Evolutionary conservation across 2,888 invertebrate genomes (phyloP).

Genomic region (Neoaliturus tenellus): DNA sequence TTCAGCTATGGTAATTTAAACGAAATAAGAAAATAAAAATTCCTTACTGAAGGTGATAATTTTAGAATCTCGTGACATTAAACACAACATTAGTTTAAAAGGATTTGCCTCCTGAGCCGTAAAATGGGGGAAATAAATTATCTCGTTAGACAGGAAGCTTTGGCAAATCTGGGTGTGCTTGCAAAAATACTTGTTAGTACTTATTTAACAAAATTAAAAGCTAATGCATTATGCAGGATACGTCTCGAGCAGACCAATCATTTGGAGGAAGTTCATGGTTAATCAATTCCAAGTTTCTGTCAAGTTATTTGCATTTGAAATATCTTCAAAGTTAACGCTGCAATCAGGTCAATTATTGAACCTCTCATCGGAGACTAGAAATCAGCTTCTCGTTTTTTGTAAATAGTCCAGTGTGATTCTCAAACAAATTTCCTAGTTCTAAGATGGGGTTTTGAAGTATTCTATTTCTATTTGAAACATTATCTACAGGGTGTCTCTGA

Average conservation of each 20-base stretch:
- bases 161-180: neutral
- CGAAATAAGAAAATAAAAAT: neutral
- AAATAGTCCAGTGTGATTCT: neutral
- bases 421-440: neutral
- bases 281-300: conserved; percentile 10
- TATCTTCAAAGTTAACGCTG: conserved; percentile 10
- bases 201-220: neutral
- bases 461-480: too few species aligned
- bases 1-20: too few species aligned
- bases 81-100: neutral
- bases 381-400: neutral
- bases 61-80: neutral
- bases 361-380: conserved; percentile 20
- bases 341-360: conserved; percentile 27
- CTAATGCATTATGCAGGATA: neutral
- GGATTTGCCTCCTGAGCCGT: neutral
- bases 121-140: neutral
- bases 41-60: neutral
- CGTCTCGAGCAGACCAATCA: neutral
- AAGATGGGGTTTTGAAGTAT: too few species aligned
- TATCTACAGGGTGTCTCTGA: too few species aligned
- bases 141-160: neutral
- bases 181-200: neutral
- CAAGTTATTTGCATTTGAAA: conserved; percentile 23
- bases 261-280: neutral